These are phyloP conservation scores for Galeopsomyia nigrocyanea DNA, from an alignment of 2,888 invertebrate genomes.

Conservation along the genomic window DNA sequence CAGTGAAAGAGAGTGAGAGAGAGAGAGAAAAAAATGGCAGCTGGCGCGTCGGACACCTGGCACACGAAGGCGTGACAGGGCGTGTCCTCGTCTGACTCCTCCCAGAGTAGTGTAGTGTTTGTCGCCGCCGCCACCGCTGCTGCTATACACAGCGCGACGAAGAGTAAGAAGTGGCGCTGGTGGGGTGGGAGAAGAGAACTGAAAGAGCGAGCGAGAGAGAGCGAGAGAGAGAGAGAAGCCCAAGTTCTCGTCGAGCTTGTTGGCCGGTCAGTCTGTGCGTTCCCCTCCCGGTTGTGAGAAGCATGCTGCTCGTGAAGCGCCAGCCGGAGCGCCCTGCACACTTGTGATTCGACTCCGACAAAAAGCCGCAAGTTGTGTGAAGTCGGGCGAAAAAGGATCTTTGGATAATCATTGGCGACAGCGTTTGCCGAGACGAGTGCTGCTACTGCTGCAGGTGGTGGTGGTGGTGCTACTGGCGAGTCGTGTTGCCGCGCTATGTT, in stretches of 20 bases:
- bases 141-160: slow-evolving; percentile 65
- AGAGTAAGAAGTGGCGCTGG: slow-evolving; percentile 48
- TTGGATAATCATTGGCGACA: too few relatives aligned
- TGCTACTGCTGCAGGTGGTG: too few relatives aligned
- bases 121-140: slow-evolving; percentile 46
- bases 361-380: too few relatives aligned
- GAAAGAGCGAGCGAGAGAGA: background rate
- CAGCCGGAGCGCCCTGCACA: slow-evolving; percentile 46
- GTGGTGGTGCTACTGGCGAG: background rate
- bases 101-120: slow-evolving; percentile 32
- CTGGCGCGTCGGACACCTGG: slow-evolving; percentile 72
- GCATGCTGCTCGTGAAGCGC: slow-evolving; percentile 63
- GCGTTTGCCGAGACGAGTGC: background rate
- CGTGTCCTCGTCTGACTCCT: slow-evolving; percentile 47
- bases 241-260: slow-evolving; percentile 20
- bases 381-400: too few relatives aligned
- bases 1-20: slow-evolving; percentile 65
- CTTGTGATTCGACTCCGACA: too few relatives aligned
- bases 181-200: slow-evolving; percentile 8
- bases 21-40: slow-evolving; percentile 68
- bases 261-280: slow-evolving; percentile 67
- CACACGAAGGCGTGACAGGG: slow-evolving; percentile 53
- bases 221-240: slow-evolving; percentile 5
- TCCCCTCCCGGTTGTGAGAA: background rate
- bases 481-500: slow-evolving; percentile 63